A percentile compares a stretch with the other conserved stretches of the same genome.
These are phyloP conservation scores for Elgaria multicarinata DNA, from an alignment of 2,113 vertebrate genomes.

Conservation along the genomic window DNA sequence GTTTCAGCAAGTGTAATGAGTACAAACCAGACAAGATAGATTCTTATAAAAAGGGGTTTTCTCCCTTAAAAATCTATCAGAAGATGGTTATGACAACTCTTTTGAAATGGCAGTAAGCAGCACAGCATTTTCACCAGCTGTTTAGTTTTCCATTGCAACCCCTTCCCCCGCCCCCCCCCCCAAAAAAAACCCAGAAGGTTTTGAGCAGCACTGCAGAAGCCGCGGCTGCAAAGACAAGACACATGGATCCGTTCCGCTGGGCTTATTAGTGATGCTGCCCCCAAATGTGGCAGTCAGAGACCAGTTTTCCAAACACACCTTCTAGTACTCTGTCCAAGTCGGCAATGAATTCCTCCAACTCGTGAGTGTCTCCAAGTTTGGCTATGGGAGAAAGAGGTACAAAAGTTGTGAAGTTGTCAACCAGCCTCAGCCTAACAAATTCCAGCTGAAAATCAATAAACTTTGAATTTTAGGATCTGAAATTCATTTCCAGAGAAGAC, in stretches of 20 bases:
- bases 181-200: too few species aligned
- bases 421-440: not conserved
- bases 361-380: conserved; percentile 70
- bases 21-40: not conserved
- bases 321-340: conserved; percentile 69
- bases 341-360: conserved; percentile 74
- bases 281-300: not conserved
- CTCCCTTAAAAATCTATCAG: not conserved
- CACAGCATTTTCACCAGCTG: not conserved
- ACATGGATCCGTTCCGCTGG: too few species aligned
- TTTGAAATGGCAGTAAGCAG: not conserved
- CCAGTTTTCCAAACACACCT: conserved; percentile 19
- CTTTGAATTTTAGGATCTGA: not conserved
- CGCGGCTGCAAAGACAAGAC: too few species aligned
- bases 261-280: not conserved
- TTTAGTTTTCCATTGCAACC: not conserved
- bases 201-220: not conserved
- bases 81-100: not conserved
- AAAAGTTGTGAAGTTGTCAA: fast-evolving
- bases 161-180: too few species aligned
- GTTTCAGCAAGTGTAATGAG: not conserved
- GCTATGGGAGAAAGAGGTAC: conserved; percentile 12
- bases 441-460: too few species aligned
- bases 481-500: not conserved
- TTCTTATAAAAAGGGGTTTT: not conserved